Evolutionary conservation across 2,113 vertebrate species (phyloP), one percentile per base, ranked within the genome.

Genomic region (Pithys albifrons): DNA sequence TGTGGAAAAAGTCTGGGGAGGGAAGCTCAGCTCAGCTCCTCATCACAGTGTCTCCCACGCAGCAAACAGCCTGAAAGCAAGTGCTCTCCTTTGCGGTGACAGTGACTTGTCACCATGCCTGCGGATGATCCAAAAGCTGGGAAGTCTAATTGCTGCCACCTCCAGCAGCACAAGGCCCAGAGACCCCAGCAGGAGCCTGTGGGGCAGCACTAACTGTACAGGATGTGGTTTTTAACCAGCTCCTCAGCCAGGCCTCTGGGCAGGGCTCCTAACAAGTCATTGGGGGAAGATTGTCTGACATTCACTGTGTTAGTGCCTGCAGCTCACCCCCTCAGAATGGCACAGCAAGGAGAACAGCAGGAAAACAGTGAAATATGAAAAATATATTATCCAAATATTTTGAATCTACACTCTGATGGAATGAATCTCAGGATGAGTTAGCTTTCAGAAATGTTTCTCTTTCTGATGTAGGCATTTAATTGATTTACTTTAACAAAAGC

Each of bases 1-100:
- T 19, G 17, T 4, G 3, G 9, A 54, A 46, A 39, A 62, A 27
- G 33, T 0, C 2, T 5, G 24, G 29, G 33, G 5, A 77, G 9
- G n/a, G 77, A 65, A 70, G 65, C 27, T 74, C 43, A 4, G 62
- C 35, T 55, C 59, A 45, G 25, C 14, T 67, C 46, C 35, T 66
- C 19, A 14, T 27, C 57, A 41, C 29, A 31, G 19, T 7, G 11
- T 19, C 45, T 77, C 22, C 33, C 14, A 24, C 46, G 10, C 57
- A 89, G 35, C 37, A 82, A 65, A 65, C 1, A 4, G 28, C 37
- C 39, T 3, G 0, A 59, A 81, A 73, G 8, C n/a, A 67, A 14
- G 23, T 1, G 1, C 64, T 65, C 0, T 1, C 48, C 41, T 37
- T 52, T 62, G 35, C 48, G 28, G 11, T 4, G 11, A 23, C 46